phyloP scores from a whole-genome alignment of 2,113 vertebrate species.

The Chelonoidis abingdonii region DNA sequence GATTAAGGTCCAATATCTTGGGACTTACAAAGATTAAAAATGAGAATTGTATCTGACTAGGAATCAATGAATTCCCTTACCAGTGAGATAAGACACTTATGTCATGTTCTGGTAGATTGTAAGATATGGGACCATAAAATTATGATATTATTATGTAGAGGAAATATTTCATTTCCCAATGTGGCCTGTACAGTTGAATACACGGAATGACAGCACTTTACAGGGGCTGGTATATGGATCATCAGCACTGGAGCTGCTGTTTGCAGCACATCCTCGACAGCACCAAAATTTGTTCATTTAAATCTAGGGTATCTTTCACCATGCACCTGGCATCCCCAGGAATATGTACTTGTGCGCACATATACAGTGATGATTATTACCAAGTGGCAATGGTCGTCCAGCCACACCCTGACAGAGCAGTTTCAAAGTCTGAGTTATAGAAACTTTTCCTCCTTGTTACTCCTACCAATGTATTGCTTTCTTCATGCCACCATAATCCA shows the following conservation, averaged over 20 bases:
- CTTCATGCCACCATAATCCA: neutral
- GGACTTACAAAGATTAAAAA: neutral
- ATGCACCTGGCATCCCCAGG: neutral
- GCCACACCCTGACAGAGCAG: neutral
- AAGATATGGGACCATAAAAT: no score
- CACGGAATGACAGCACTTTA: neutral
- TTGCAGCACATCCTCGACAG: neutral
- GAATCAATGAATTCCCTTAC: no score
- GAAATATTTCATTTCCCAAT: no score
- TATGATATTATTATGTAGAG: no score
- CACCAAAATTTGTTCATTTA: neutral
- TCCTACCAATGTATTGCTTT: neutral
- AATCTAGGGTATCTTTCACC: neutral
- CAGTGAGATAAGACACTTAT: no score
- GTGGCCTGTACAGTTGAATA: no score
- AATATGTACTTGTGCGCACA: neutral
- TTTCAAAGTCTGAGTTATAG: neutral
- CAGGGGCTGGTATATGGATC: neutral
- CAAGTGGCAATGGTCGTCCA: neutral
- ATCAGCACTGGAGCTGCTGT: neutral
- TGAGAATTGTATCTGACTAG: no score
- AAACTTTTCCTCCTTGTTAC: neutral
- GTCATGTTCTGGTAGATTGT: no score
- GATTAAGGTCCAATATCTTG: neutral
- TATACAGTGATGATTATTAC: neutral